Evolutionary conservation across 2,888 invertebrate genomes (phyloP).

Genomic region (Odontocerum albicorne): DNA sequence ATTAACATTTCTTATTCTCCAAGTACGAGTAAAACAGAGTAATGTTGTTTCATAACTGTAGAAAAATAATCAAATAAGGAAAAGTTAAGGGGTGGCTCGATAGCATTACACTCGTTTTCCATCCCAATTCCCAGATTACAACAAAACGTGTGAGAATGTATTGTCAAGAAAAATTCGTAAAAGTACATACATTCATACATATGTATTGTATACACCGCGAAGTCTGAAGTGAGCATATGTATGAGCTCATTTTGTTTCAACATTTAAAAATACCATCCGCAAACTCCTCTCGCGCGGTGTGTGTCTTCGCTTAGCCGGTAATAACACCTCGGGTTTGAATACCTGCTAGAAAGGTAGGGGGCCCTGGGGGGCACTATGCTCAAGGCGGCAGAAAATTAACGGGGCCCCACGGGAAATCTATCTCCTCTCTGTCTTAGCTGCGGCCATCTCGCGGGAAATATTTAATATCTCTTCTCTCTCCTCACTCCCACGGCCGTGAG

Average conservation of each 20-base stretch:
- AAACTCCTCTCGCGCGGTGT: conserved; percentile 23
- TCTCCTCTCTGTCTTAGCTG: conserved; percentile 49
- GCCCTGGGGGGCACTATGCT: conserved; percentile 69
- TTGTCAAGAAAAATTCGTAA: too few species aligned
- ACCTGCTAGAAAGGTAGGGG: conserved; percentile 58
- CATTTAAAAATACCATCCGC: conserved; percentile 20
- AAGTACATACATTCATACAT: too few species aligned
- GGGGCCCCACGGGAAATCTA: conserved; percentile 68
- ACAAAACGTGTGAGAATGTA: too few species aligned
- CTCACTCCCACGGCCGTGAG: conserved; percentile 20
- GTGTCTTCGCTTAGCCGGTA: conserved; percentile 45
- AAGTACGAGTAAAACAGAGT: too few species aligned
- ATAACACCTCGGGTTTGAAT: conserved; percentile 59
- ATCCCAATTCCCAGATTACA: too few species aligned
- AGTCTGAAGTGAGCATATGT: neutral
- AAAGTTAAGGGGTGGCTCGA: too few species aligned
- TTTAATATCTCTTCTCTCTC: conserved; percentile 48
- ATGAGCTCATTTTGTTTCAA: conserved; percentile 3
- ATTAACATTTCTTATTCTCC: too few species aligned
- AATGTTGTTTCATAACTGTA: too few species aligned
- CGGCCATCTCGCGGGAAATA: conserved; percentile 52
- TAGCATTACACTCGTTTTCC: too few species aligned
- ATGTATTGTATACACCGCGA: neutral
- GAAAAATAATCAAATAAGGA: too few species aligned
- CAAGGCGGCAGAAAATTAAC: conserved; percentile 79